Conservation (phyloP, 2,888 invertebrate species). For the Odontocolon sp. region DNA sequence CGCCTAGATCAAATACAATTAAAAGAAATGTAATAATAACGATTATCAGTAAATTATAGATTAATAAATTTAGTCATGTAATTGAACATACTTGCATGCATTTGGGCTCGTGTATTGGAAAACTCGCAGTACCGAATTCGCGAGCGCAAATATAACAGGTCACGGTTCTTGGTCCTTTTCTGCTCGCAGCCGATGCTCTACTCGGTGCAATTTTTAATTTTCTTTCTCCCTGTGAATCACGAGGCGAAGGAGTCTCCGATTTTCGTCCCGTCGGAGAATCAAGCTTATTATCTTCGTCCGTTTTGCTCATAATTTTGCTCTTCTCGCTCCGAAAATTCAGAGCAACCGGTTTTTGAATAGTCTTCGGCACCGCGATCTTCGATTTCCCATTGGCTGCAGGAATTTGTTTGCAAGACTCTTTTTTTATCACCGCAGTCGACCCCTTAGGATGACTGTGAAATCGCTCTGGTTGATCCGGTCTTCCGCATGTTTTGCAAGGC, state of each 20-base stretch:
- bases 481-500: slow-evolving; percentile 86
- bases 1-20: too few species aligned
- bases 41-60: neutral
- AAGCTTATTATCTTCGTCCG: too few species aligned
- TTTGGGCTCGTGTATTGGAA: slow-evolving; percentile 86
- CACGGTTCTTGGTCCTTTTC: slow-evolving; percentile 76
- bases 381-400: slow-evolving; percentile 25
- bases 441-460: slow-evolving; percentile 83
- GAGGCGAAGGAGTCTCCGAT: slow-evolving; percentile 30
- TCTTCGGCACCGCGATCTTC: slow-evolving; percentile 77
- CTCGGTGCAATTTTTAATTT: neutral
- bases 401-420: slow-evolving; percentile 67
- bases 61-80: neutral
- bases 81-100: slow-evolving; percentile 83
- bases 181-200: slow-evolving; percentile 50
- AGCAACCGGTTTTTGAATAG: slow-evolving; percentile 82
- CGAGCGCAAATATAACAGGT: slow-evolving; percentile 86
- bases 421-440: slow-evolving; percentile 60
- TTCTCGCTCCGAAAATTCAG: slow-evolving; percentile 80
- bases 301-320: slow-evolving; percentile 59
- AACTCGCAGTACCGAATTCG: slow-evolving; percentile 86
- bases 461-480: slow-evolving; percentile 86
- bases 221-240: slow-evolving; percentile 3
- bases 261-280: slow-evolving; percentile 5
- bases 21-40: neutral